Base-by-base conservation (phyloP, 2,797 vertebrate genomes). In the Urocyon cinereoargenteus region DNA sequence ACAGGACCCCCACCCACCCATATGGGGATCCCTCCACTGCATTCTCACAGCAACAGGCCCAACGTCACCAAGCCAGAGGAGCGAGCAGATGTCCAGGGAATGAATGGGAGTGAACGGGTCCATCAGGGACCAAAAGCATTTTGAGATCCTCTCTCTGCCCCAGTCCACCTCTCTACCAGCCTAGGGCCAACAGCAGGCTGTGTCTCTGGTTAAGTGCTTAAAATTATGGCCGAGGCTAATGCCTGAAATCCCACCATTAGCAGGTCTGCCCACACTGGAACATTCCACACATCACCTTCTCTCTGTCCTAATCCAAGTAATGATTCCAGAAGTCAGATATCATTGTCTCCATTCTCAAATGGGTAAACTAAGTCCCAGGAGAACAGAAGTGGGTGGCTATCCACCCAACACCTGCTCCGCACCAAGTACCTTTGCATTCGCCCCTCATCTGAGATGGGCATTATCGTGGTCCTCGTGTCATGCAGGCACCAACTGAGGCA, bases 101-200 rank as follows among this genome's bases (percentile, higher is more conserved):
- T 45, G 40, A 1, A 45, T 45, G 40, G 40, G 66, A 68, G 66
- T 1, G 61, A 34, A 28, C 6, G 49, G 34, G 40, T 6, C 0
- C 10, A 72, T 4, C 3, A 5, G 77, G n/a, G 34, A 55, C n/a
- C 3, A 84, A 77, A 83, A 22, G 12, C 21, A 0, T 31, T 2
- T 0, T 12, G 16, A 22, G 81, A 31, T 18, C 68, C 64, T 36
- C 53, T 53, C 36, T 21, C 66, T 0, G 40, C 62, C 89, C 86
- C 5, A 0, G 55, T 62, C 62, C 0, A 0, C 68, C 88, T 19
- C 24, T 3, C 49, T 26, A 0, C 49, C 21, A 11, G 49, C 40
- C 75, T 5, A 0, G 0, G 0, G 62, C 77, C 87, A 24, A 9
- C 5, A 2, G 45, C 1, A 49, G 87, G 55, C 79, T 7, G 13